Conservation (phyloP, 2,113 vertebrate species). For the Pelecanus crispus region DNA sequence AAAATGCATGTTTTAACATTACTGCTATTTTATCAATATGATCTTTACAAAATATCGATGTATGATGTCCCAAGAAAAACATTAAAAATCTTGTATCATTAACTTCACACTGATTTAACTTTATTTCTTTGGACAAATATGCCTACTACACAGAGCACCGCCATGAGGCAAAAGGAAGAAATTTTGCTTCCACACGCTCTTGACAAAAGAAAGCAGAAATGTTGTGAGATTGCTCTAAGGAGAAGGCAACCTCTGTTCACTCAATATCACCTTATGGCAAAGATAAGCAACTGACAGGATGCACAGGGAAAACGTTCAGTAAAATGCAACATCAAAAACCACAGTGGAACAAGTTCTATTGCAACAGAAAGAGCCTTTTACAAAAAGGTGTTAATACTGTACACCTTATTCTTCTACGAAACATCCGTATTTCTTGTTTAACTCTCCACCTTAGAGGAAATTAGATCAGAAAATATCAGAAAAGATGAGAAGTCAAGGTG, state of each 20-base stretch:
- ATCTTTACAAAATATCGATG: neutral
- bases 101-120: neutral
- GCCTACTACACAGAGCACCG: neutral
- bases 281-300: neutral
- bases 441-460: neutral
- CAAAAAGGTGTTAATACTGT: neutral
- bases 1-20: neutral
- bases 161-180: neutral
- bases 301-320: neutral
- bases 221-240: neutral
- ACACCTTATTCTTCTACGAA: neutral
- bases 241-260: neutral
- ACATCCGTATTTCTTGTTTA: neutral
- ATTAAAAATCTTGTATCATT: neutral
- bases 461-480: neutral
- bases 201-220: neutral
- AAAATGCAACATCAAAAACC: neutral
- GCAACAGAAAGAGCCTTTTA: neutral
- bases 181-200: neutral
- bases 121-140: neutral
- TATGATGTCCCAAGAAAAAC: neutral
- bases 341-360: neutral
- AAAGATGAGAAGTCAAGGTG: conserved; percentile 26
- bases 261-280: neutral
- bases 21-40: neutral